Evolutionary conservation across 2,888 invertebrate species (phyloP).

Genomic region (Horisme vitalbata): DNA sequence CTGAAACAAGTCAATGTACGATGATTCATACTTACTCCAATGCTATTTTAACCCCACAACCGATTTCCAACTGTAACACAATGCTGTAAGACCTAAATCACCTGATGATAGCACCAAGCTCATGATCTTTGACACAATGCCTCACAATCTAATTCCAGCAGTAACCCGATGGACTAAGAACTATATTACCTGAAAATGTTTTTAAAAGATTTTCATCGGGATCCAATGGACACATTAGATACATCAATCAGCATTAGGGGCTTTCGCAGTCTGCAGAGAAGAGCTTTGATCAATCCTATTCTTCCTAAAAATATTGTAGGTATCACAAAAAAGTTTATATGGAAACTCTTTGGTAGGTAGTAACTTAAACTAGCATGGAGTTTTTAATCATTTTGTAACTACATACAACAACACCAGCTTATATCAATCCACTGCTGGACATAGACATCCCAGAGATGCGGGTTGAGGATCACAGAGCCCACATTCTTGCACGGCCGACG

Average conservation of each 20-base stretch:
- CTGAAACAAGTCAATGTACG: conserved; percentile 37
- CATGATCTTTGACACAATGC: conserved; percentile 21
- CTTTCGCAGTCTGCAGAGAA: conserved; percentile 4
- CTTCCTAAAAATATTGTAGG: too few relatives aligned
- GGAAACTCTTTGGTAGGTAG: too few relatives aligned
- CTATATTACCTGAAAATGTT: not conserved
- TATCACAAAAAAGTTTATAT: too few relatives aligned
- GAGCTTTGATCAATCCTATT: too few relatives aligned
- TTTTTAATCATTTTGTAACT: too few relatives aligned
- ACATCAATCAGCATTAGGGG: conserved; percentile 29
- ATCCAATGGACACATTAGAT: conserved; percentile 22
- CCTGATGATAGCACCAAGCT: conserved; percentile 15
- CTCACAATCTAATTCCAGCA: conserved; percentile 11
- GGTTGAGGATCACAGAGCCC: too few relatives aligned
- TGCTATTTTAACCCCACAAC: conserved; percentile 22
- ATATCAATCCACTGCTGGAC: too few relatives aligned
- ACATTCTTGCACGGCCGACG: too few relatives aligned
- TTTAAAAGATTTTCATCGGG: conserved; percentile 10
- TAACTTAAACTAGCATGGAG: too few relatives aligned
- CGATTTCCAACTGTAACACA: conserved; percentile 18
- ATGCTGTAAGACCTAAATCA: conserved; percentile 12
- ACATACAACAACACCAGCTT: too few relatives aligned
- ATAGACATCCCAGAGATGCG: too few relatives aligned
- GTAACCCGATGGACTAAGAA: not conserved
- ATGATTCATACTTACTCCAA: conserved; percentile 33